A percentile compares a stretch with the other conserved stretches of the same genome.
phyloP scores from a whole-genome alignment of 2,113 vertebrate species.

The Chamaea fasciata region DNA sequence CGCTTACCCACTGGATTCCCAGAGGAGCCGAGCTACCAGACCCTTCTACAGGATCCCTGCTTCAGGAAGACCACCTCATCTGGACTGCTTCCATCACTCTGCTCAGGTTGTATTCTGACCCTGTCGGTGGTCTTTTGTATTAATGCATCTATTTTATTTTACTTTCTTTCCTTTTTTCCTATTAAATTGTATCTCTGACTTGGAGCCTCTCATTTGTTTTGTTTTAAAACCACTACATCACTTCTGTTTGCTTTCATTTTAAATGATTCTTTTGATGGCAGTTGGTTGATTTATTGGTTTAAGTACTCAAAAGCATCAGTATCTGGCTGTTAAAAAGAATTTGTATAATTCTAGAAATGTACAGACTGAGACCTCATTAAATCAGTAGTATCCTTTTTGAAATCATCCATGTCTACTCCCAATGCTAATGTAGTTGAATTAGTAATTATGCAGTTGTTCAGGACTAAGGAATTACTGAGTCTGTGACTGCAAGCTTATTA shows the following conservation, averaged over 20 bases:
- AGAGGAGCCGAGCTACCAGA: no score
- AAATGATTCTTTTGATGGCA: neutral
- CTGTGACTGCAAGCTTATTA: constrained; percentile 15
- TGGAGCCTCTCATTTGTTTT: no score
- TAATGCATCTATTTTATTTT: no score
- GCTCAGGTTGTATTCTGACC: no score
- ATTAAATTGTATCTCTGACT: no score
- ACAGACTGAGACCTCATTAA: constrained; percentile 14
- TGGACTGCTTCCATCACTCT: no score
- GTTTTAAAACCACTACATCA: no score
- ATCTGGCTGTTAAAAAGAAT: neutral
- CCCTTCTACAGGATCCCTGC: no score
- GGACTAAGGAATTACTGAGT: neutral
- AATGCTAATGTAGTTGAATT: constrained; percentile 7
- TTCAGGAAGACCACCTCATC: no score
- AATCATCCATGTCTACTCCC: constrained; percentile 7
- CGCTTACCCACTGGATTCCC: no score
- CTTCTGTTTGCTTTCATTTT: neutral
- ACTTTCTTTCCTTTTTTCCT: no score
- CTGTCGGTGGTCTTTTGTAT: no score
- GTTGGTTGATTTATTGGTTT: neutral
- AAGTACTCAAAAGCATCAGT: neutral
- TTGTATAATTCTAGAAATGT: constrained; percentile 24
- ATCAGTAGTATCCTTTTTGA: constrained; percentile 16
- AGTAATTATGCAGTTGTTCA: constrained; percentile 25